Percentiles rank a stretch among this genome's conserved stretches.
Evolutionary conservation across 2,888 invertebrate species (phyloP).

Genomic region (Cryptocephalus moraei): DNA sequence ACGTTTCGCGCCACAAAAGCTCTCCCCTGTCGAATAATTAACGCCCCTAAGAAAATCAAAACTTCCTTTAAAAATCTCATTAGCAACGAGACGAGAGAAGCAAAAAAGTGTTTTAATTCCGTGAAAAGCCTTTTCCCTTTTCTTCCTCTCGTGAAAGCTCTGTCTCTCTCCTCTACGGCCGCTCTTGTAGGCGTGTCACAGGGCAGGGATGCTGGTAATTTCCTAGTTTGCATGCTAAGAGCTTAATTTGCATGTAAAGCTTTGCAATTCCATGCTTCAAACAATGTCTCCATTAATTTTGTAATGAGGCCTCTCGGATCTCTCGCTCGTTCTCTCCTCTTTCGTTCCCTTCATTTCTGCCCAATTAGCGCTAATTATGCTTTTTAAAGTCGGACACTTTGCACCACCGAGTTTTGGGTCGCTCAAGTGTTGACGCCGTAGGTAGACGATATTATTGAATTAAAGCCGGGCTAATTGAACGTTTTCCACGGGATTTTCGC

Average conservation of each 20-base stretch:
- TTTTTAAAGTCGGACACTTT: constrained; percentile 13
- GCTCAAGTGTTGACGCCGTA: too few relatives aligned
- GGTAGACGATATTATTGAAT: too few relatives aligned
- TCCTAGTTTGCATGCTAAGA: constrained; percentile 38
- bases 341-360: constrained; percentile 25
- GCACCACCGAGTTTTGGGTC: not conserved
- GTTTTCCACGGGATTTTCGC: constrained; percentile 17
- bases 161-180: not conserved
- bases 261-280: constrained; percentile 31
- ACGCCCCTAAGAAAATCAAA: constrained; percentile 5
- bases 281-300: constrained; percentile 39
- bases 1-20: too few relatives aligned
- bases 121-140: not conserved
- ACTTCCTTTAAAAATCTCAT: constrained; percentile 7
- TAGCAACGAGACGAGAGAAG: not conserved
- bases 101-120: constrained; percentile 2
- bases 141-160: not conserved
- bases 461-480: too few relatives aligned
- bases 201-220: constrained; percentile 32
- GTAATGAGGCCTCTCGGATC: constrained; percentile 30
- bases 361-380: constrained; percentile 20
- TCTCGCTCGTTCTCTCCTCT: constrained; percentile 19
- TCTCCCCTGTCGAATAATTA: not conserved
- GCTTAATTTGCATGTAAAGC: constrained; percentile 39
- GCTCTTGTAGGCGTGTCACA: not conserved